Conservation (phyloP, 2,888 invertebrate genomes). For the Oligia fasciuncula region DNA sequence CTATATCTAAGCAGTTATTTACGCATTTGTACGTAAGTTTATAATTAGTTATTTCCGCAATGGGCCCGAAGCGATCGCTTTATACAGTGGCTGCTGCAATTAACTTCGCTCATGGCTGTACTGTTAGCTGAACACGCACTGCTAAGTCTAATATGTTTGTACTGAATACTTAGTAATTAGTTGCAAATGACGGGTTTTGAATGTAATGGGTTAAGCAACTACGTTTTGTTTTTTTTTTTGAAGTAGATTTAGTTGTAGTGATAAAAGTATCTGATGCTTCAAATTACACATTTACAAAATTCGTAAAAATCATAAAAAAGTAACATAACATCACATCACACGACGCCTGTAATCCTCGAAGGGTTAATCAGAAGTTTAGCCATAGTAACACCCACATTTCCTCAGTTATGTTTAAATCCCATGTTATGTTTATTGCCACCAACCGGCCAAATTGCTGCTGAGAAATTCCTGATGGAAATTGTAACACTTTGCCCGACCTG, state of each 20-base stretch:
- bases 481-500: not conserved
- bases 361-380: not conserved
- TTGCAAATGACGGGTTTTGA: slow-evolving; percentile 43
- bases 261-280: not conserved
- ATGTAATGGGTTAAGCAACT: not conserved
- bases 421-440: not conserved
- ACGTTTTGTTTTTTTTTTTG: not conserved
- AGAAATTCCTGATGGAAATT: not conserved
- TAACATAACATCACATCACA: not conserved
- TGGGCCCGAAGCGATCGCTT: slow-evolving; percentile 70
- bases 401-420: not conserved
- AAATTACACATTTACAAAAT: too few relatives aligned
- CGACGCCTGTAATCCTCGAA: not conserved
- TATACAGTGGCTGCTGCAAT: slow-evolving; percentile 69
- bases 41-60: slow-evolving; percentile 75
- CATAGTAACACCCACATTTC: not conserved
- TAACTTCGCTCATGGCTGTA: slow-evolving; percentile 64
- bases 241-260: not conserved
- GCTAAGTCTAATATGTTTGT: slow-evolving; percentile 46
- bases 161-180: slow-evolving; percentile 60
- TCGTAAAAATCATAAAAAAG: not conserved
- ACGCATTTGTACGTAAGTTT: slow-evolving; percentile 65
- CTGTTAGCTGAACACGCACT: slow-evolving; percentile 62
- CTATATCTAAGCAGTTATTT: slow-evolving; percentile 31
- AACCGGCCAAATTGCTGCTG: not conserved